Base-by-base conservation (phyloP, 2,888 invertebrate species). In the Chrysotoxum bicinctum region DNA sequence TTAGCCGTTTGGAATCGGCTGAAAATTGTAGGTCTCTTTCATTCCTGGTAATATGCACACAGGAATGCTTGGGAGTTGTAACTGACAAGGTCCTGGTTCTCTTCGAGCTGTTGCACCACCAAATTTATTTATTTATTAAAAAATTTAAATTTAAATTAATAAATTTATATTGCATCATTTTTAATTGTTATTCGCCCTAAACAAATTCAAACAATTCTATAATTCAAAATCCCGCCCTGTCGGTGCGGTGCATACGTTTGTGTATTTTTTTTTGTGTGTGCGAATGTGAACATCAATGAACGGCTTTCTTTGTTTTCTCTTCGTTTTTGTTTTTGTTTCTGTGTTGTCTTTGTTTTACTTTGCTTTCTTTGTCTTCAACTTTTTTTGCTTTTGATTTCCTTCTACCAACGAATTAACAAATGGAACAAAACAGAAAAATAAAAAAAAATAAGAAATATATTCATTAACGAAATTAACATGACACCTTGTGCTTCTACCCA, bases 301-400 rank as follows among this genome's bases (percentile, higher is more conserved):
- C 69, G 66, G 54, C 50, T 52, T 58, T 78, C 73, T 75, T 80
- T 68, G 74, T 60, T 62, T 54, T 79, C 12, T 26, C 12, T 48
- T 58, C 12, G 23, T 43, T 23, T 74, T 37, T 30, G 26, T 60
- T 60, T 40, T 19, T 32, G 52, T 52, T 35, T 26, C 37, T 58
- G 21, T 21, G 35, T 16, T 60, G n/a, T 60, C 40, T 23, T 62
- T 62, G 40, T 43, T 62, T 43, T 16, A 16, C n/a, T 60, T 40
- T 40, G 21, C n/a, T 40, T 30, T 30, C 30, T 52, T 37, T 37
- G 48, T 72, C 10, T 64, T 77, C 60, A 14, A 3, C 8, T 12
- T 12, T 35, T 10, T 35, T 35, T 35, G 35, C 48, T 40, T 75
- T 70, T 76, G 23, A 66, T 76, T 69, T 70, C 48, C 43, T 37